A percentile compares a stretch with the other conserved stretches of the same genome.
These are phyloP conservation scores for Paraescarpia echinospica DNA, from an alignment of 1,140 invertebrate genomes.

Conservation along the genomic window DNA sequence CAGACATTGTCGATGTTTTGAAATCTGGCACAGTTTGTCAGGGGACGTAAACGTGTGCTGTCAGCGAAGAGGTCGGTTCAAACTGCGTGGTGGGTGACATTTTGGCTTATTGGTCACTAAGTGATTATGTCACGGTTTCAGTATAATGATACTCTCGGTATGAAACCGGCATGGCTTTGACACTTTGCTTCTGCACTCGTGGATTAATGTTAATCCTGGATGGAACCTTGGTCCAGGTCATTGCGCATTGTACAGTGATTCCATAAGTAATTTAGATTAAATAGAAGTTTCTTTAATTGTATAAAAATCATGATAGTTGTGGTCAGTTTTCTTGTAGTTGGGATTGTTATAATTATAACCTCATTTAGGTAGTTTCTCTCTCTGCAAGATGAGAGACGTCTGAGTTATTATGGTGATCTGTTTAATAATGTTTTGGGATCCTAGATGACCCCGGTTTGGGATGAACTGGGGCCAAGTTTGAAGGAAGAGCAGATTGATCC, in stretches of 20 bases:
- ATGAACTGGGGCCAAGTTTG: neutral
- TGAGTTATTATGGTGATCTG: neutral
- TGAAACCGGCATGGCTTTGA: neutral
- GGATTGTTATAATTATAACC: neutral
- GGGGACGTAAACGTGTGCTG: neutral
- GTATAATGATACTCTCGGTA: neutral
- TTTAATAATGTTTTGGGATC: neutral
- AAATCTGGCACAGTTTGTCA: neutral
- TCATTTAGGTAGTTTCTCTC: neutral
- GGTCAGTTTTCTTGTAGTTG: neutral
- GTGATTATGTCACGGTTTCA: neutral
- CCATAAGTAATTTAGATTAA: neutral
- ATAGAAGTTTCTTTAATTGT: neutral
- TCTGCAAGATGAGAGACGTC: neutral
- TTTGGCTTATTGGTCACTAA: neutral
- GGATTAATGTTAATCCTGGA: neutral
- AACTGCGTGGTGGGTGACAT: neutral
- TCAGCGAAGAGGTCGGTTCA: neutral
- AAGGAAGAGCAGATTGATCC: neutral
- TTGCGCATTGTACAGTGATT: neutral
- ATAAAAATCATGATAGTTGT: neutral
- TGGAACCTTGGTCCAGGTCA: neutral
- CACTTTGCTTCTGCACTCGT: neutral
- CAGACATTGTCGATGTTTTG: neutral
- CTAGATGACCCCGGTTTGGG: neutral